These are phyloP conservation scores for Pitta sordida DNA, from an alignment of 2,113 vertebrate species.

Conservation along the genomic window DNA sequence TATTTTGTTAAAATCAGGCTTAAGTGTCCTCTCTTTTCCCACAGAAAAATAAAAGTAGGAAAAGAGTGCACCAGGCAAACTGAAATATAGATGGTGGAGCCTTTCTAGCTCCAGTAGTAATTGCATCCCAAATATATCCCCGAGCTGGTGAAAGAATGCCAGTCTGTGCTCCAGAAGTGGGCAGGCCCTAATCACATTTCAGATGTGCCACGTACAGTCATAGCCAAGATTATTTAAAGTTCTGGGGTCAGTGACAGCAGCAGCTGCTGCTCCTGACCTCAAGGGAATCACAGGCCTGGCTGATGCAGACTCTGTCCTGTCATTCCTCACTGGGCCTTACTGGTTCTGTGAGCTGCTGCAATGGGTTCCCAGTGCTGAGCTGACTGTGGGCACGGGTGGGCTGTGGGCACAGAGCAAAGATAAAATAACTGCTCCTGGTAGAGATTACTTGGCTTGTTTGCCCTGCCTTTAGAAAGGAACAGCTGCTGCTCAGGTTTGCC, in stretches of 20 bases:
- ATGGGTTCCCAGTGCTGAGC: neutral
- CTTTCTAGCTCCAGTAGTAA: neutral
- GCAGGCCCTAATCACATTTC: slow-evolving; percentile 1
- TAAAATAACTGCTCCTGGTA: neutral
- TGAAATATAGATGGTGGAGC: neutral
- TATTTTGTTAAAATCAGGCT: neutral
- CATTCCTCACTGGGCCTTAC: neutral
- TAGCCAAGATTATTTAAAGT: slow-evolving; percentile 29
- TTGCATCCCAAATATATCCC: neutral
- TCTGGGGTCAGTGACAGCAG: slow-evolving; percentile 41
- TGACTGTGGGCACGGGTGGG: neutral
- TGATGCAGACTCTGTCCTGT: neutral
- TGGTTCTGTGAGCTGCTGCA: neutral
- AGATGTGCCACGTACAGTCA: neutral
- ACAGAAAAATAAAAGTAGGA: neutral
- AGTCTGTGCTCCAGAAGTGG: neutral
- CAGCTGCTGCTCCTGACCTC: slow-evolving; percentile 47
- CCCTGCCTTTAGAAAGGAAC: slow-evolving; percentile 20
- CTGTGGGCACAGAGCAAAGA: neutral
- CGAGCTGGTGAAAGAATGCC: neutral
- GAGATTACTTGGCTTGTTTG: neutral
- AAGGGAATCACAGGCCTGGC: neutral
- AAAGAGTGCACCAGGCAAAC: neutral
- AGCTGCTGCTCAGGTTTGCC: slow-evolving; percentile 48
- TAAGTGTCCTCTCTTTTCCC: neutral